These are phyloP conservation scores for Macaca mulatta DNA, from an alignment of 2,113 vertebrate genomes.

Conservation along the genomic window DNA sequence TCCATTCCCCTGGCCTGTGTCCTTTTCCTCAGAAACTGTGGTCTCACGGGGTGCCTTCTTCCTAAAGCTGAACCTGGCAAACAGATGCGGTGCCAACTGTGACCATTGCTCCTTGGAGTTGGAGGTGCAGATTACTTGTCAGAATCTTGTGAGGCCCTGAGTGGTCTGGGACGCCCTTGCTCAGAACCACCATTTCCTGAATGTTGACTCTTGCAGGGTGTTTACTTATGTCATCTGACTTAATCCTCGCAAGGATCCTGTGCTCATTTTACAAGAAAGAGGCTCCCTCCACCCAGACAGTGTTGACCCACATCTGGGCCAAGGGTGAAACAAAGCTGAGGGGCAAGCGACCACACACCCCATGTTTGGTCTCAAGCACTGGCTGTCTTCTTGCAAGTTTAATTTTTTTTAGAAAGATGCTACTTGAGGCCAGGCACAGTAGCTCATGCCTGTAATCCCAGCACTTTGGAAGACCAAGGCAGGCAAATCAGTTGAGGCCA, in stretches of 20 bases:
- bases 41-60: not conserved
- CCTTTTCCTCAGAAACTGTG: not conserved
- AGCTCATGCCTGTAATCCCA: no score
- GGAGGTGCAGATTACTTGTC: not conserved
- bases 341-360: not conserved
- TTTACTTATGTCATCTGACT: not conserved
- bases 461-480: no score
- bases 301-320: not conserved
- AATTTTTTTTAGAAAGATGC: not conserved
- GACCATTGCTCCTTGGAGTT: not conserved
- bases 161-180: not conserved
- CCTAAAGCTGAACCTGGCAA: not conserved
- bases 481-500: no score
- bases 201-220: not conserved
- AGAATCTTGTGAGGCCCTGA: not conserved
- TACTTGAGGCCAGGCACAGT: not conserved
- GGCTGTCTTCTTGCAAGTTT: not conserved
- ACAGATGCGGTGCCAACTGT: not conserved
- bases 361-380: not conserved
- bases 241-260: not conserved
- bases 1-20: not conserved
- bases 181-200: not conserved
- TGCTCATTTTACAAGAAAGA: not conserved
- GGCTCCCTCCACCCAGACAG: not conserved
- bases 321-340: not conserved